Evolutionary conservation across 2,113 vertebrate genomes (phyloP), one percentile per base, ranked within the genome.

Genomic region (Lagopus leucura): DNA sequence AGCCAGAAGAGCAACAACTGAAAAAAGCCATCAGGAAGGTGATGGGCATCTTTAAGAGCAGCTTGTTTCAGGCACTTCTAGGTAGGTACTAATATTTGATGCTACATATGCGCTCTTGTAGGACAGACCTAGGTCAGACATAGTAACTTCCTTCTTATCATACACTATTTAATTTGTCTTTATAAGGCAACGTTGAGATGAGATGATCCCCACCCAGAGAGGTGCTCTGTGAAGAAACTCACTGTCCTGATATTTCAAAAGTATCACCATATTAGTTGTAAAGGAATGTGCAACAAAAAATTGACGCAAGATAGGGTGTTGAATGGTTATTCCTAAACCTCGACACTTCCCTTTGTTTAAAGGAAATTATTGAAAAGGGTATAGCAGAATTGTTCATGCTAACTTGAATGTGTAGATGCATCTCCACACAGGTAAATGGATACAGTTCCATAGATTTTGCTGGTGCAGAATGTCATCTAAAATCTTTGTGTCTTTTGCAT

Each of bases 21-120:
- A 99, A 98, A 98, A 98, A 97, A 94, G 99, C 99, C 96, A 98
- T 99, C 96, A 98, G 98, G 97, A 98, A 98, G 97, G 98, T 99
- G 90, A 98, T 99, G 98, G 97, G 96, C 79, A 98, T 99, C 97
- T 99, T 99, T 96, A 98, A 98, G 96, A 99, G 99, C 98, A 98
- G 98, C 95, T 98, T 99, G 92, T 99, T 99, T 97, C 98, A 99
- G 97, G 99, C 99, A 61, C 98, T 99, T 96, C 97, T 99, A 88
- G 99, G 99, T 99, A 98, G 97, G 99, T 98, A 89, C 94, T 73
- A 47, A 30, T 81, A 69, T 90, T 89, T 71, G 90, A 82, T 90
- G 55, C 38, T 86, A 22, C 30, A 28, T 69, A 52, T 57, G 50
- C 36, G 16, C 10, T 52, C 38, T 91, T 92, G 36, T 85, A 94